These are phyloP conservation scores for Cyprinodon tularosa DNA, from an alignment of 2,113 vertebrate species.

Conservation along the genomic window DNA sequence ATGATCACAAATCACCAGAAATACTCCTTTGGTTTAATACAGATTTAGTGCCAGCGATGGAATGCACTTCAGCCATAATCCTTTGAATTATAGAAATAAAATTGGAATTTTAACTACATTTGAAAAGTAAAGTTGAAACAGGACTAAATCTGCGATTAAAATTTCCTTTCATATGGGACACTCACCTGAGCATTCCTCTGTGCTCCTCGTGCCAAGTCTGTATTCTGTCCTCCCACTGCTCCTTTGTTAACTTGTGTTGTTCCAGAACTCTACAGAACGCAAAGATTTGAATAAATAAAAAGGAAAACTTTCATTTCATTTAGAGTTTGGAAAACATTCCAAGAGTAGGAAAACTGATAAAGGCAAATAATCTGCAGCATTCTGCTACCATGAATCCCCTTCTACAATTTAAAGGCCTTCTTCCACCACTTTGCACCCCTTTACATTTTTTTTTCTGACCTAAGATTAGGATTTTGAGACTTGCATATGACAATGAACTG, in stretches of 20 bases:
- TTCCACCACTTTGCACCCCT: no score
- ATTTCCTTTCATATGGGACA: not conserved
- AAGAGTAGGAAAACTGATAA: not conserved
- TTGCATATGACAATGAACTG: no score
- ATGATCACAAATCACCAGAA: not conserved
- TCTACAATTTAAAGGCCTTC: no score
- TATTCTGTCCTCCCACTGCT: slow-evolving; percentile 98
- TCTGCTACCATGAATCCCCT: not conserved
- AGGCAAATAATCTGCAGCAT: not conserved
- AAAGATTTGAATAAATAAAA: not conserved
- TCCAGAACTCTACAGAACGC: slow-evolving; percentile 87
- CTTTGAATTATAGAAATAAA: not conserved
- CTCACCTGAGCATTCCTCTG: slow-evolving; percentile 92
- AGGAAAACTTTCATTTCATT: not conserved
- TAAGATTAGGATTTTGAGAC: no score
- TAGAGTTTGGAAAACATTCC: not conserved
- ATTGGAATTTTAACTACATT: not conserved
- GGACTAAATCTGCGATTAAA: no score
- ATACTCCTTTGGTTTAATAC: not conserved
- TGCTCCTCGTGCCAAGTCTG: slow-evolving; percentile 98
- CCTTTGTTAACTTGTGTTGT: slow-evolving; percentile 98
- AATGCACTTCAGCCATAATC: not conserved
- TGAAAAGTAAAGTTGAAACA: no score
- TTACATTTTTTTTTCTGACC: no score
- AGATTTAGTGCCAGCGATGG: no score